Conservation (phyloP, 2,888 invertebrate genomes). For the Cloeon dipterum region DNA sequence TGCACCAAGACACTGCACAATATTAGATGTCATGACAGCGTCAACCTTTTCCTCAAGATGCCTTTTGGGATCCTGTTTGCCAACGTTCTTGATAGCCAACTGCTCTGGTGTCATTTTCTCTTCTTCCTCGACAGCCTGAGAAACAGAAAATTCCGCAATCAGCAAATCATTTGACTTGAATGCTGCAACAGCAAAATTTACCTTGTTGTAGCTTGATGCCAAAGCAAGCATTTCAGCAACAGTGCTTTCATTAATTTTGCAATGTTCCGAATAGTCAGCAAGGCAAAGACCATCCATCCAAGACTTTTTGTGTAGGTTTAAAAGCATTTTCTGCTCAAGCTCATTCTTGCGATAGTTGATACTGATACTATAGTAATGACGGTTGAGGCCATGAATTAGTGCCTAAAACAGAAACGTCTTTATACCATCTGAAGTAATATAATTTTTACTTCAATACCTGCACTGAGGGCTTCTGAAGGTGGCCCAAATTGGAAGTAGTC, state of each 20-base stretch:
- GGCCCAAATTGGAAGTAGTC: constrained; percentile 96
- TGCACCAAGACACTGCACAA: constrained; percentile 91
- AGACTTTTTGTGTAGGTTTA: constrained; percentile 95
- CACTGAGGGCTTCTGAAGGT: constrained; percentile 95
- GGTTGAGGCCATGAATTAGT: constrained; percentile 91
- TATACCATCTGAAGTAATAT: background rate
- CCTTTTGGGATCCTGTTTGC: constrained; percentile 95
- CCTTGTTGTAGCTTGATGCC: constrained; percentile 93
- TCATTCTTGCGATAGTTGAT: constrained; percentile 99
- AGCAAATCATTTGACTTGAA: constrained; percentile 3
- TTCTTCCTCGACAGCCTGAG: constrained; percentile 82
- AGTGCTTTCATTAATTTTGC: constrained; percentile 77
- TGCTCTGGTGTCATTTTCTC: constrained; percentile 99
- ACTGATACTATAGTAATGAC: constrained; percentile 98
- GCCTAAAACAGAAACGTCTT: constrained; percentile 33
- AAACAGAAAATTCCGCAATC: too few relatives aligned
- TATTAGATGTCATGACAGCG: constrained; percentile 88
- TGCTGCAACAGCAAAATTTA: too few relatives aligned
- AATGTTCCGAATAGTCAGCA: constrained; percentile 80
- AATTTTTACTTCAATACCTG: constrained; percentile 22
- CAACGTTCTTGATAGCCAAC: constrained; percentile 97
- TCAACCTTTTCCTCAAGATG: constrained; percentile 98
- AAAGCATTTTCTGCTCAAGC: constrained; percentile 94
- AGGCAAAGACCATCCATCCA: constrained; percentile 93
- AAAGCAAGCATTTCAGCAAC: constrained; percentile 92